Base-by-base conservation (phyloP, 2,888 invertebrate genomes). In the Hyposoter didymator region DNA sequence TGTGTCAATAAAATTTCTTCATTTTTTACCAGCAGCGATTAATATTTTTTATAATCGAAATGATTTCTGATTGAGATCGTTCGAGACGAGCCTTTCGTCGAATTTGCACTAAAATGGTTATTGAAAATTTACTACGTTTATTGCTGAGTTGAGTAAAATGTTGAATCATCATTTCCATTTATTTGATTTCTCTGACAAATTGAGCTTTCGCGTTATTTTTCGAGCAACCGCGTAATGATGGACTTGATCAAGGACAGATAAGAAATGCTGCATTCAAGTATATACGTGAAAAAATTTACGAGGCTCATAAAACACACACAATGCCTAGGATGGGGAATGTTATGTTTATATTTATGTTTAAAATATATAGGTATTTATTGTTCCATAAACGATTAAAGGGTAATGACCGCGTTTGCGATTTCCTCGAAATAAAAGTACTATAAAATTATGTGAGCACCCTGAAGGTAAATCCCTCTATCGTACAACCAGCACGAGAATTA, bases 401-500 rank as follows among this genome's bases (percentile, higher is more conserved):
- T 72, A 80, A 83, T 52, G 82, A 82, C 76, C 83, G 73, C 39
- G 45, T 76, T 67, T 28, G 49, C 82, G 72, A 85, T 85, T 83
- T 83, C 80, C 83, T 80, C 76, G 70, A 83, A 85, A 80, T 76
- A 49, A 75, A 80, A 72, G 52, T 47, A 72, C 83, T 76, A 73
- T 83, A 83, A 85, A 85, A 72, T 72, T 52, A 82, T 78, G 64
- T 55, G 82, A 76, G 66, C 62, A 79, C n/a, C 45, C 62, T 43
- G 64, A 28, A 64, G 72, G 49, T 69, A 55, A 47, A 70, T 79
- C 64, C 59, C 62, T 64, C 62, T 72, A 66, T 62, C 47, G 47
- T 35, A 32, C 66, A 80, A 67, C 74, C 62, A 74, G 76, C 62
- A 59, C 64, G 76, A 84, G 82, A 75, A 81, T 89, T 85, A 87